phyloP scores from a whole-genome alignment of 1,140 invertebrate genomes.

The Drosophila kanapiae region DNA sequence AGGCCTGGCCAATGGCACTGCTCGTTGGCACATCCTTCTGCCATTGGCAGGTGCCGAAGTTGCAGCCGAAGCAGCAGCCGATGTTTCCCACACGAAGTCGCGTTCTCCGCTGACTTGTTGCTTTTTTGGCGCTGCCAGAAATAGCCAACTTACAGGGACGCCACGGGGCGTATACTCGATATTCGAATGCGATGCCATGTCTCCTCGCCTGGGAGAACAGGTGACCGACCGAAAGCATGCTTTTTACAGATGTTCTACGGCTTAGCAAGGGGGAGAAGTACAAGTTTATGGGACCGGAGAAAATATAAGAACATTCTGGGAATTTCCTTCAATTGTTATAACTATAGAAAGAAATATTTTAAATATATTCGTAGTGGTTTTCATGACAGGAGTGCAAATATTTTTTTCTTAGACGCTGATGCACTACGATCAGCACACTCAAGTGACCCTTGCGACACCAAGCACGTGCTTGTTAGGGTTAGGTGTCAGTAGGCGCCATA shows the following conservation, averaged over 20 bases:
- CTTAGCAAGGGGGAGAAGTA: neutral
- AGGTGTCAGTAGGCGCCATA: no score
- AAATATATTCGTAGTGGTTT: neutral
- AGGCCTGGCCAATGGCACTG: conserved; percentile 60
- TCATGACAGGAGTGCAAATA: no score
- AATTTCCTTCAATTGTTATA: neutral
- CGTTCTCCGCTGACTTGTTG: conserved; percentile 62
- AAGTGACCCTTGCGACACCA: no score
- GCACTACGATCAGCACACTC: no score
- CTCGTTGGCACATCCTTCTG: conserved; percentile 48
- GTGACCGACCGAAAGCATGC: conserved; percentile 17
- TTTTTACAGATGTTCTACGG: neutral
- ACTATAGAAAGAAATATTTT: neutral
- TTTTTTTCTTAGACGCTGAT: no score
- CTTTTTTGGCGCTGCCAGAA: conserved; percentile 33
- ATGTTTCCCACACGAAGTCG: conserved; percentile 1
- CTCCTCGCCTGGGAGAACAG: conserved; percentile 23
- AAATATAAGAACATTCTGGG: neutral
- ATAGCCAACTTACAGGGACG: conserved; percentile 31
- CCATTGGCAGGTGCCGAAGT: conserved; percentile 54
- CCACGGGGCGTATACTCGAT: conserved; percentile 69
- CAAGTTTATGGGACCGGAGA: neutral
- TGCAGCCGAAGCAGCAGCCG: neutral
- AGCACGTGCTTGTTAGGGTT: no score
- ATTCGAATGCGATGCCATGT: conserved; percentile 3